A percentile compares a stretch with the other conserved stretches of the same genome.
Evolutionary conservation across 1,140 invertebrate species (phyloP).

Genomic region (Calliphora vicina): DNA sequence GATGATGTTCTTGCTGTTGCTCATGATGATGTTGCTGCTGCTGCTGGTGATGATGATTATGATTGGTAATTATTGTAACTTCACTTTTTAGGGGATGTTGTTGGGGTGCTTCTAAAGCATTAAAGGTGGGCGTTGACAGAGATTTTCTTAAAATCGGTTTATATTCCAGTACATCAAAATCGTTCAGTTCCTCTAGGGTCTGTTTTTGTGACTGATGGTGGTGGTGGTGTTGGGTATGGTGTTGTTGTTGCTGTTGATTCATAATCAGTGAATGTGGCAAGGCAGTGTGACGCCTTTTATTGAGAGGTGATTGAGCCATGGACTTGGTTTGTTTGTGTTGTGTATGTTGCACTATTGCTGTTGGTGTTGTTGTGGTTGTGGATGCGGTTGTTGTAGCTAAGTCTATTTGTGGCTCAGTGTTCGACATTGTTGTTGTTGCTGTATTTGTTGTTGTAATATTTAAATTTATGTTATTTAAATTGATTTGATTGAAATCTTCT

Average conservation of each 20-base stretch:
- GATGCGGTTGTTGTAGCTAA: not conserved
- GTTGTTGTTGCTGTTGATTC: slow-evolving; percentile 11
- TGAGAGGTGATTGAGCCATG: slow-evolving; percentile 27
- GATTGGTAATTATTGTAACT: slow-evolving; percentile 15
- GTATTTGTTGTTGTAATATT: slow-evolving; percentile 9
- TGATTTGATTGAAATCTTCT: slow-evolving; percentile 31
- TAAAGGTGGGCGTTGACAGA: slow-evolving; percentile 15
- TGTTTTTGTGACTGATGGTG: not conserved
- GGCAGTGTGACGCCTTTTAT: slow-evolving; percentile 22
- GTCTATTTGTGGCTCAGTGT: not conserved
- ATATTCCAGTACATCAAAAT: not conserved
- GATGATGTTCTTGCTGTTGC: not conserved
- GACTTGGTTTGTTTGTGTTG: not conserved
- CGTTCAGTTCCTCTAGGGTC: not conserved
- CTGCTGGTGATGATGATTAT: not conserved
- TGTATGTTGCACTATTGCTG: not conserved
- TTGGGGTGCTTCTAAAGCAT: not conserved
- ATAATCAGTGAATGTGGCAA: slow-evolving; percentile 9
- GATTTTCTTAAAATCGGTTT: slow-evolving; percentile 19
- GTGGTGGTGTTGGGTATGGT: not conserved
- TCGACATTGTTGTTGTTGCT: not conserved
- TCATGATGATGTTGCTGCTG: not conserved
- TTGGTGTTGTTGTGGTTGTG: not conserved
- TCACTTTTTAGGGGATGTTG: slow-evolving; percentile 20
- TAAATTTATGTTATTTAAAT: slow-evolving; percentile 33